These are phyloP conservation scores for Drosophila affinis DNA, from an alignment of 2,888 invertebrate genomes.

Conservation along the genomic window DNA sequence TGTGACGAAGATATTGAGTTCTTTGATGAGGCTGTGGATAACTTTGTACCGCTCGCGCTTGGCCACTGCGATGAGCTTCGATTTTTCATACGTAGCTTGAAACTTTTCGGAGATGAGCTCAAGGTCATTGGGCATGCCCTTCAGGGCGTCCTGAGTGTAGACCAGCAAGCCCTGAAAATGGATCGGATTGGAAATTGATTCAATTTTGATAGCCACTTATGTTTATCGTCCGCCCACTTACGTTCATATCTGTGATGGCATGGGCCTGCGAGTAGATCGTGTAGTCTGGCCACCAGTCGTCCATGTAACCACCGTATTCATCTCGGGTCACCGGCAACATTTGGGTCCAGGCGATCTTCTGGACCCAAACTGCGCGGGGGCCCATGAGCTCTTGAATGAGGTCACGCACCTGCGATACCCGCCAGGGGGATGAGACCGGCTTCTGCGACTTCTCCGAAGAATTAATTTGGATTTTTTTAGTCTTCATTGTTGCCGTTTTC, in stretches of 20 bases:
- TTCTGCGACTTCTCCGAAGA: neutral
- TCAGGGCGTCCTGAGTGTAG: constrained; percentile 15
- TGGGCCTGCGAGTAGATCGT: constrained; percentile 21
- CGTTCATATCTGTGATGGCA: constrained; percentile 55
- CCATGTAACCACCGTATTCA: neutral
- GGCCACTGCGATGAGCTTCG: neutral
- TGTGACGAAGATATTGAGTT: constrained; percentile 29
- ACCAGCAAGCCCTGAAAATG: constrained; percentile 26
- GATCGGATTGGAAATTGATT: too few species aligned
- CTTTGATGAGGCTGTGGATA: constrained; percentile 33
- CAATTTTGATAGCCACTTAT: neutral
- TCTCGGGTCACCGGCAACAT: constrained; percentile 23
- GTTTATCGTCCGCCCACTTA: constrained; percentile 8
- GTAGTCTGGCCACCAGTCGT: constrained; percentile 57
- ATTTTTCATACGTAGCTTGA: constrained; percentile 7
- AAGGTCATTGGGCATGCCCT: constrained; percentile 23
- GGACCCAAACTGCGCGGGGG: constrained; percentile 30
- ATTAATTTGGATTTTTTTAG: constrained; percentile 16
- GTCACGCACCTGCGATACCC: constrained; percentile 15
- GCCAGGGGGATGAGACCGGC: neutral
- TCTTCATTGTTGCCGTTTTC: constrained; percentile 18
- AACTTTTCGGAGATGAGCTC: constrained; percentile 20
- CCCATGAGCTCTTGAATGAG: constrained; percentile 41
- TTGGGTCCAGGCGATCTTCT: constrained; percentile 20
- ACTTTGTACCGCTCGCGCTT: constrained; percentile 20